phyloP scores from a whole-genome alignment of 1,140 invertebrate genomes.

The Drosophila sulfurigaster region DNA sequence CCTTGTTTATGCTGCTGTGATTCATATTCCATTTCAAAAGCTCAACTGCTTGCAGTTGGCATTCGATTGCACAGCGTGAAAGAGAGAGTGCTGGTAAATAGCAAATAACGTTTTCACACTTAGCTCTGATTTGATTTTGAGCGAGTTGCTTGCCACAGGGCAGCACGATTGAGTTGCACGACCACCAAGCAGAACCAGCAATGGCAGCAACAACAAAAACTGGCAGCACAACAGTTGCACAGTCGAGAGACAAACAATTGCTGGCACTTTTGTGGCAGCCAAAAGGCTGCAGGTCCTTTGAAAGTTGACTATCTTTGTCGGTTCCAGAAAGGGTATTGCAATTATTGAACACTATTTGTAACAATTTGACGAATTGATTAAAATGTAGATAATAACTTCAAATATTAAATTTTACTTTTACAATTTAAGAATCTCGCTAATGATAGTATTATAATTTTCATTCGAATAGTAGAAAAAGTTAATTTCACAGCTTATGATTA shows the following conservation, averaged over 20 bases:
- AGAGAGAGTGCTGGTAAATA: constrained; percentile 37
- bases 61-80: constrained; percentile 45
- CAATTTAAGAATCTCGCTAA: too few relatives aligned
- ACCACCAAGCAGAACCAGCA: neutral
- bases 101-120: constrained; percentile 71
- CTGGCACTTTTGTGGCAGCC: constrained; percentile 34
- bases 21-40: constrained; percentile 64
- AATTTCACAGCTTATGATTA: too few relatives aligned
- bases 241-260: constrained; percentile 19
- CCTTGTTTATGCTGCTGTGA: constrained; percentile 42
- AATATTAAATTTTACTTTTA: too few relatives aligned
- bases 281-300: constrained; percentile 18
- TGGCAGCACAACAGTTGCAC: neutral
- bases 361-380: neutral
- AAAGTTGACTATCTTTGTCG: neutral
- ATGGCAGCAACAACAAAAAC: neutral
- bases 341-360: neutral
- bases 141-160: constrained; percentile 49
- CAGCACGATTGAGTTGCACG: constrained; percentile 10
- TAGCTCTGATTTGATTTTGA: constrained; percentile 71
- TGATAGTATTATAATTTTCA: too few relatives aligned
- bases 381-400: too few relatives aligned
- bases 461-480: too few relatives aligned
- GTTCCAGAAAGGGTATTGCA: neutral
- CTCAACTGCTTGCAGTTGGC: constrained; percentile 37